Conservation (phyloP, 2,888 invertebrate genomes). For the Trissolcus brochymenae region DNA sequence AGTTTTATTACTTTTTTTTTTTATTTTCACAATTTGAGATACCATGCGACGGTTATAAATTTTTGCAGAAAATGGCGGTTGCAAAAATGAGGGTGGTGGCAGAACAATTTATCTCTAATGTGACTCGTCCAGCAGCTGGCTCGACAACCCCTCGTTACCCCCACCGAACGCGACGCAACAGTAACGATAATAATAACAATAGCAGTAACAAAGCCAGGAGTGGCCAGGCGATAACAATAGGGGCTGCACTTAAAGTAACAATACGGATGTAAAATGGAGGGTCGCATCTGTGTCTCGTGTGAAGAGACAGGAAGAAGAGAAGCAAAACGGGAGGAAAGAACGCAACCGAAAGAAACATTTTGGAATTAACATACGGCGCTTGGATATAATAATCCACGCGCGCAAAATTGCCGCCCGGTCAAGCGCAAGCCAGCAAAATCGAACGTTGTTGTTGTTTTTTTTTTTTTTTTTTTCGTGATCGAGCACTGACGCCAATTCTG, state of each 20-base stretch:
- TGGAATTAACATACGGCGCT: constrained; percentile 23
- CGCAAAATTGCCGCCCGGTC: neutral
- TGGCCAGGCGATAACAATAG: constrained; percentile 70
- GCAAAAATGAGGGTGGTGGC: constrained; percentile 58
- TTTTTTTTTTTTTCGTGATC: neutral
- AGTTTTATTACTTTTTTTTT: no score
- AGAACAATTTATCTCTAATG: constrained; percentile 72
- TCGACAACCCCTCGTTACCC: constrained; percentile 47
- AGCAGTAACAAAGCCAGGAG: constrained; percentile 73
- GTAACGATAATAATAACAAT: constrained; percentile 75
- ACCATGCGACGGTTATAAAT: no score
- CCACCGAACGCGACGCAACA: constrained; percentile 64
- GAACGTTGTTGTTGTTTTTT: no score
- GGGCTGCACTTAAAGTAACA: constrained; percentile 74
- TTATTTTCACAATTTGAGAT: no score
- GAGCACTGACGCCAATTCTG: constrained; percentile 12
- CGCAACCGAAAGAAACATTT: constrained; percentile 37
- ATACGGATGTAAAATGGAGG: constrained; percentile 75
- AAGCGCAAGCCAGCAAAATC: neutral
- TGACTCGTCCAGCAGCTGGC: constrained; percentile 67
- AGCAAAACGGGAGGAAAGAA: constrained; percentile 35
- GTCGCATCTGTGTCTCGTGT: constrained; percentile 68
- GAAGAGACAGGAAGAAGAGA: constrained; percentile 54
- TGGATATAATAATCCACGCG: constrained; percentile 4
- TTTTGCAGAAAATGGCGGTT: constrained; percentile 17